These are phyloP conservation scores for Tachycineta bicolor DNA, from an alignment of 2,113 vertebrate genomes.

Conservation along the genomic window DNA sequence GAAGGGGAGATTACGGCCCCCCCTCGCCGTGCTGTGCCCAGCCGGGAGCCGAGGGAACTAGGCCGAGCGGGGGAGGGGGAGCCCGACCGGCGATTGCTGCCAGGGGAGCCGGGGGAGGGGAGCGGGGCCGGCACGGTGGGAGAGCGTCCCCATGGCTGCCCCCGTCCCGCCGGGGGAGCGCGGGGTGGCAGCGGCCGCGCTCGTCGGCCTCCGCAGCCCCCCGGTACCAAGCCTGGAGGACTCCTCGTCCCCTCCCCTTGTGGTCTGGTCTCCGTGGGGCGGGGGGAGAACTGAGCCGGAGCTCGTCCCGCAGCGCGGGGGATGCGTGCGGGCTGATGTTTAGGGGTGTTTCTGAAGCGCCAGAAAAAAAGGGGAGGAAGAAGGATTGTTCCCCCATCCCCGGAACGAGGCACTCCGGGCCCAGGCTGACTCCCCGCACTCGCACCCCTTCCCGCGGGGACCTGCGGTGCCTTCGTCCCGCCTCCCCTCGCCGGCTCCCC, in stretches of 20 bases:
- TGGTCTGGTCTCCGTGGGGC: neutral
- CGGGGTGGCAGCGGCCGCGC: neutral
- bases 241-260: neutral
- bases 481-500: neutral
- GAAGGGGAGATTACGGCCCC: neutral
- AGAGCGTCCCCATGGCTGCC: neutral
- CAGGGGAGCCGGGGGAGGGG: constrained; percentile 1
- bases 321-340: neutral
- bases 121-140: neutral
- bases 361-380: neutral
- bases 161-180: neutral
- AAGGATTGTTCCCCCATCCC: neutral
- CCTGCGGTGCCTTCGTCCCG: neutral
- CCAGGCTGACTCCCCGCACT: neutral
- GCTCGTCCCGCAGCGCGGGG: neutral
- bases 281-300: neutral
- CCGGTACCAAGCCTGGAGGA: neutral
- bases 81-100: neutral
- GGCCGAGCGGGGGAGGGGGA: constrained; percentile 32
- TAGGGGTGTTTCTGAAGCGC: neutral
- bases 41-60: constrained; percentile 13
- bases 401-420: neutral
- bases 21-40: neutral
- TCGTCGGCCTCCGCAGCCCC: neutral
- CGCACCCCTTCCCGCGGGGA: neutral